These are phyloP conservation scores for crab-eating macaque (Macaca fascicularis) DNA, from an alignment of 2,113 vertebrate genomes.

Conservation along the genomic window T2T-MFA8v1.1 NC_088391.1:64760501-64761000, in stretches of 20 bases:
- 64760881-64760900: slow-evolving; percentile 58
- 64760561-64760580: not conserved
- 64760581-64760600: not conserved
- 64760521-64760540: not conserved
- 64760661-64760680: not conserved
- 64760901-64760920: slow-evolving; percentile 11
- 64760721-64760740: not conserved
- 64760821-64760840: slow-evolving; percentile 43
- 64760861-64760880: slow-evolving; percentile 56
- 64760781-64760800: not conserved
- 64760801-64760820: not conserved
- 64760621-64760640: not conserved
- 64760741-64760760: not conserved
- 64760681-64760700: not conserved
- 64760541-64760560: not conserved
- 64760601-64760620: not conserved
- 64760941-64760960: not conserved
- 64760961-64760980: not conserved
- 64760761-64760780: not conserved
- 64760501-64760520: not conserved
- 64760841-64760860: not conserved
- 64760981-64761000: not conserved
- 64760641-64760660: not conserved
- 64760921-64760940: slow-evolving; percentile 55
- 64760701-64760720: not conserved